Evolutionary conservation across 1,140 invertebrate genomes (phyloP).

Genomic region (Branchinecta lynchi): DNA sequence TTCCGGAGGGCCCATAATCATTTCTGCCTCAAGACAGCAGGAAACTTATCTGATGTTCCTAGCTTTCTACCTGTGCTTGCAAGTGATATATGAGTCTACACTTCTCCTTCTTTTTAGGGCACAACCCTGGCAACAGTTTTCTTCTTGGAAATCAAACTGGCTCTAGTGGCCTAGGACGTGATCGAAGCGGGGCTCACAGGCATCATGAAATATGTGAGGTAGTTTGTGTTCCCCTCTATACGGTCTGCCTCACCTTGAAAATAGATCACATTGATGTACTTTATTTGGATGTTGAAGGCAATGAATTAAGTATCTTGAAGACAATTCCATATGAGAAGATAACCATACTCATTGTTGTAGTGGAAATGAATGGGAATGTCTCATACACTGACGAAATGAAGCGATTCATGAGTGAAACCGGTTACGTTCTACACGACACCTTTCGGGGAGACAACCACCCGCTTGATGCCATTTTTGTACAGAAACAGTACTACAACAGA

Average conservation of each 20-base stretch:
- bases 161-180: background rate
- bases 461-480: background rate
- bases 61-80: too few species aligned
- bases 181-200: background rate
- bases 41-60: too few species aligned
- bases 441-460: background rate
- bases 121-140: background rate
- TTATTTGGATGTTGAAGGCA: conserved; percentile 47
- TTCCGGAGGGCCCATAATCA: too few species aligned
- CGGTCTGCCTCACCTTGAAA: conserved; percentile 56
- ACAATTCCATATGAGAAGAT: conserved; percentile 18
- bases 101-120: background rate
- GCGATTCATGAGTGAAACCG: background rate
- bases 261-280: conserved; percentile 51
- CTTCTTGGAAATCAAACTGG: background rate
- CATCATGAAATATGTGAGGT: background rate
- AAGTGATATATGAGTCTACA: too few species aligned
- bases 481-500: background rate
- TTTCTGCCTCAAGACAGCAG: too few species aligned
- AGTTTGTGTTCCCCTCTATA: conserved; percentile 60
- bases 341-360: conserved; percentile 15
- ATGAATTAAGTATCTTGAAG: conserved; percentile 34
- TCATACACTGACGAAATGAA: background rate
- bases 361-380: background rate
- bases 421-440: background rate